Evolutionary conservation across 2,888 invertebrate genomes (phyloP), one percentile per base, ranked within the genome.

Genomic region (Stenolophus ochropezus): DNA sequence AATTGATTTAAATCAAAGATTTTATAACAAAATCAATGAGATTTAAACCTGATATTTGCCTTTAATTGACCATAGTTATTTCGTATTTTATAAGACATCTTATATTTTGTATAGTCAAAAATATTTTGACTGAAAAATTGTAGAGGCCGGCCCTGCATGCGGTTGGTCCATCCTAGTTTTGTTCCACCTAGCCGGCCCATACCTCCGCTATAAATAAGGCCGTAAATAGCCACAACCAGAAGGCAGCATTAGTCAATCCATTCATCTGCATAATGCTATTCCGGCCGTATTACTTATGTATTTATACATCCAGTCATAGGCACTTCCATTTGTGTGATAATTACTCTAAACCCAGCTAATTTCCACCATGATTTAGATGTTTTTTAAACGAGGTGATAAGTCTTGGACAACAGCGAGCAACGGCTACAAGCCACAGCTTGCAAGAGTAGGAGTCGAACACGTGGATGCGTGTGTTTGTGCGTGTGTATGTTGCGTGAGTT

Each of bases 171-270:
- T 20, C 16, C 47, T 23, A 73, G 23, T 42, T 42, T 42, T 42
- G 33, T 42, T 42, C 33, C 11, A 49, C 14, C 49, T 47, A 73
- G 5, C 21, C 21, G 18, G 65, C n/a, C 49, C 49, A 49, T 73
- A 73, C 73, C 73, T 78, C 47, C 47, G 25, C 78, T 47, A 79
- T 79, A 79, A 79, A 79, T 79, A 69, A 79, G 79, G 51, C 69
- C 51, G 69, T 79, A 79, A 79, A 79, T 65, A 79, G 69, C 69
- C 53, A 65, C 69, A 61, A 79, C 79, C 79, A 79, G 69, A 49
- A 80, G 80, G 73, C 80, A 80, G 80, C 73, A 80, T 80, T 73
- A 80, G 80, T 80, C 80, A 80, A 80, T 73, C 18, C 80, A 80
- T 80, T 71, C 73, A 80, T 80, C 80, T 80, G 58, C 80, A 80